Evolutionary conservation across 2,113 vertebrate genomes (phyloP).

Genomic region (Bos javanicus): DNA sequence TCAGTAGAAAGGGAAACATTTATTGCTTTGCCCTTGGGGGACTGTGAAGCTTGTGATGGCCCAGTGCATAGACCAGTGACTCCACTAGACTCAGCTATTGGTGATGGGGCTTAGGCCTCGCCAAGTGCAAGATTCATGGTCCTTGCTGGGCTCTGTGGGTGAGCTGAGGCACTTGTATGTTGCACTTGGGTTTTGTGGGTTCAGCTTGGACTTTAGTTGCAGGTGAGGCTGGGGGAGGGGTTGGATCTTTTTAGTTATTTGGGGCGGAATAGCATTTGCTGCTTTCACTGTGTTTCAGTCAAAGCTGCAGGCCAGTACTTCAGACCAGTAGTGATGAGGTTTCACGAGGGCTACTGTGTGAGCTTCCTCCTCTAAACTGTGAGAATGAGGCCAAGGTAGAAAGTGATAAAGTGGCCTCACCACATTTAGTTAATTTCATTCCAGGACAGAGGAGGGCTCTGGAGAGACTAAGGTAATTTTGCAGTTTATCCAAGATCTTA

Average conservation of each 20-base stretch:
- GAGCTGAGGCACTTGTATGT: background rate
- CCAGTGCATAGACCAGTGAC: background rate
- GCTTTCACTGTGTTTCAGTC: background rate
- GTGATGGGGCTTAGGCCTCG: background rate
- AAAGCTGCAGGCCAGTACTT: background rate
- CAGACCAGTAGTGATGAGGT: background rate
- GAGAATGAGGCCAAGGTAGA: slow-evolving; percentile 7
- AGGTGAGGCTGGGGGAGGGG: background rate
- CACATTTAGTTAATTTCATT: background rate
- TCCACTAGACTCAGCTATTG: background rate
- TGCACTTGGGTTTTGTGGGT: background rate
- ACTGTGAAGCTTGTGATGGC: background rate
- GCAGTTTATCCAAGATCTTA: slow-evolving; percentile 31
- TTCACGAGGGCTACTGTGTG: background rate
- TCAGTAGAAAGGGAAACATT: background rate
- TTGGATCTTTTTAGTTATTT: background rate
- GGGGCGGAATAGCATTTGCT: background rate
- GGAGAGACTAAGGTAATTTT: background rate
- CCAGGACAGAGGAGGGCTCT: background rate
- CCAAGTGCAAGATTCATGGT: background rate
- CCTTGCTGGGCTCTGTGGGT: background rate
- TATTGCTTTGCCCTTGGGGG: background rate
- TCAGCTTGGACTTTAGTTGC: background rate
- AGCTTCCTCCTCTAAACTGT: slow-evolving; percentile 16
- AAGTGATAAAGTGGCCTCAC: slow-evolving; percentile 15